Conservation (phyloP, 92 coral and sea anemone species). For the Siderastrea radians region DNA sequence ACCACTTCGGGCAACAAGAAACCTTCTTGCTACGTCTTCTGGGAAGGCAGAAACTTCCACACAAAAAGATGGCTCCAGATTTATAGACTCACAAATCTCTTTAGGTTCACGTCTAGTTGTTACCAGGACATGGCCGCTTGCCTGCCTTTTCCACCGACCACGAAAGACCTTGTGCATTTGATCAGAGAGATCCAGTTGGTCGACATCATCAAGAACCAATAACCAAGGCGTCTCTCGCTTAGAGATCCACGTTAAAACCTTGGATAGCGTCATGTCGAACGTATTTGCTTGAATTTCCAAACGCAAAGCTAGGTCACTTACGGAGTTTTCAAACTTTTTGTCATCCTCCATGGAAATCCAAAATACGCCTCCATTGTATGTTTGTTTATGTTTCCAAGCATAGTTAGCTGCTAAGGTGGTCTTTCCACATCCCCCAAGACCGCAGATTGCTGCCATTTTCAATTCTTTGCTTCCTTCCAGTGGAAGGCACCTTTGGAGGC, state of each 20-base stretch:
- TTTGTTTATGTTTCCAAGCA: background rate
- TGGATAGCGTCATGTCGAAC: constrained; percentile 51
- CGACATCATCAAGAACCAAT: constrained; percentile 75
- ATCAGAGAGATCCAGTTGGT: constrained; percentile 30
- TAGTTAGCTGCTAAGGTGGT: too few relatives aligned
- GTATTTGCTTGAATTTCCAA: background rate
- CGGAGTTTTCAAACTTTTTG: too few relatives aligned
- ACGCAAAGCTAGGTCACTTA: constrained; percentile 64
- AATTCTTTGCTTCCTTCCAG: background rate
- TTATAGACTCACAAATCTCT: constrained; percentile 50
- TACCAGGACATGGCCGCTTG: constrained; percentile 60
- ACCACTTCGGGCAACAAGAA: constrained; percentile 50
- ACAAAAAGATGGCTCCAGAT: constrained; percentile 44
- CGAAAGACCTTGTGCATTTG: too few relatives aligned
- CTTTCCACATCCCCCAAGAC: too few relatives aligned
- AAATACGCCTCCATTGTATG: constrained; percentile 77
- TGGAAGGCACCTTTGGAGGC: constrained; percentile 27
- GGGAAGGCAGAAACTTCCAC: constrained; percentile 45
- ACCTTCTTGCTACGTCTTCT: constrained; percentile 53
- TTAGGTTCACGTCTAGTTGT: constrained; percentile 44
- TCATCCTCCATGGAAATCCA: constrained; percentile 62
- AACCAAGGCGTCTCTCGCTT: constrained; percentile 57
- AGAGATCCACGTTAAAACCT: constrained; percentile 61
- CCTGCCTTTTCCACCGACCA: background rate
- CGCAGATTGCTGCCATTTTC: constrained; percentile 15